Base-by-base conservation (phyloP, 1,140 invertebrate species). In the Drosophila subpulchrella region DNA sequence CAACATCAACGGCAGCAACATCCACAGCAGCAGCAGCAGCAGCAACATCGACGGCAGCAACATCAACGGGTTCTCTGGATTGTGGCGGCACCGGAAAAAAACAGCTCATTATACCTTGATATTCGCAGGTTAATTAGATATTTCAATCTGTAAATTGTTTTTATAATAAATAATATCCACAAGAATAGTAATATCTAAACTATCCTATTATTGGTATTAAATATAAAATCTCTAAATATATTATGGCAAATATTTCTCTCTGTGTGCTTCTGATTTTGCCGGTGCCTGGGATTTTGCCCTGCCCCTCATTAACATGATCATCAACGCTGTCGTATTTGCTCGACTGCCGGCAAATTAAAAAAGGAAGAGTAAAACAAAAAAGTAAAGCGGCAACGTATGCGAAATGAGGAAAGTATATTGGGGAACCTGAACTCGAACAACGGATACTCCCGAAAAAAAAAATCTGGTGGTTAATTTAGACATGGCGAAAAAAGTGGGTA, bases 291-390 rank as follows among this genome's bases (percentile, higher is more conserved):
- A 36, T 51, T 38, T 48, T 65, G 66, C 54, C 59, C 84, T 59
- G 79, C 79, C 84, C 84, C 84, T 89, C 84, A 89, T 89, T 88
- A 88, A 89, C 84, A 88, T 84, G 84, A 88, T 89, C 84, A 89
- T 88, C 84, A 88, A 84, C 84, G 84, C 84, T 89, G 84, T 88
- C 84, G 84, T 88, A 89, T 89, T 88, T 89, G 80, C 84, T 88
- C 78, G 80, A 58, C 72, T 81, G 73, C 72, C 72, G 67, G 84
- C 76, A 70, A 88, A 86, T 82, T 88, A 67, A 86, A 88, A 77
- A 65, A 50, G 53, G n/a, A 55, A 39, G 39, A 51, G 38, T 20
- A 48, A 41, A 42, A 38, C 32, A 75, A 54, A 50, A 57, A 65
- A 57, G 17, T 30, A 3, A 68, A 32, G 24, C 11, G 15, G 48